A percentile compares a stretch with the other conserved stretches of the same genome.
Conservation (phyloP, 2,888 invertebrate species). For the Ectropis crepuscularia region DNA sequence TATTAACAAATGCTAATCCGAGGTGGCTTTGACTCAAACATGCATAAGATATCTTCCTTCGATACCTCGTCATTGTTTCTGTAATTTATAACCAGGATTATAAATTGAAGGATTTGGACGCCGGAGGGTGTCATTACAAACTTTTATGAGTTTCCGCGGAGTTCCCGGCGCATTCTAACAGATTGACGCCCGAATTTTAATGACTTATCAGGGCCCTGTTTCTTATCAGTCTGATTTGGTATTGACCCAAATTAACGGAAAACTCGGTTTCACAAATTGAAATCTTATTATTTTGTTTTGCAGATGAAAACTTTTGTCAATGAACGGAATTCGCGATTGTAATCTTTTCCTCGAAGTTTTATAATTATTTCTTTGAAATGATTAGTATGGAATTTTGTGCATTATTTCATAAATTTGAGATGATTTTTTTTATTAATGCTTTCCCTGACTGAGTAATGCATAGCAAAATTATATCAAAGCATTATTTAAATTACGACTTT, state of each 20-base stretch:
- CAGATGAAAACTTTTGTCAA: neutral
- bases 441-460: too few relatives aligned
- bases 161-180: conserved; percentile 55
- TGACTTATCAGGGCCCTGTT: conserved; percentile 45
- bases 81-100: conserved; percentile 50
- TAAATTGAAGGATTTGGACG: conserved; percentile 58
- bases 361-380: too few relatives aligned
- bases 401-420: too few relatives aligned
- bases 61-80: conserved; percentile 46
- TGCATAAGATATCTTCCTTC: conserved; percentile 26
- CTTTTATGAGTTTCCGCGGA: conserved; percentile 64
- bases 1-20: neutral
- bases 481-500: too few relatives aligned
- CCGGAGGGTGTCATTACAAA: conserved; percentile 63
- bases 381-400: too few relatives aligned
- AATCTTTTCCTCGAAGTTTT: too few relatives aligned
- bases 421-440: too few relatives aligned
- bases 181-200: conserved; percentile 60
- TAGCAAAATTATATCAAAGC: too few relatives aligned
- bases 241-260: conserved; percentile 27
- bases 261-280: conserved; percentile 10
- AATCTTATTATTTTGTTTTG: conserved; percentile 2
- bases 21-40: conserved; percentile 2
- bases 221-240: conserved; percentile 28
- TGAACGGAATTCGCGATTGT: too few relatives aligned